phyloP scores from a whole-genome alignment of 2,888 invertebrate species.

The Drosophila incognita region DNA sequence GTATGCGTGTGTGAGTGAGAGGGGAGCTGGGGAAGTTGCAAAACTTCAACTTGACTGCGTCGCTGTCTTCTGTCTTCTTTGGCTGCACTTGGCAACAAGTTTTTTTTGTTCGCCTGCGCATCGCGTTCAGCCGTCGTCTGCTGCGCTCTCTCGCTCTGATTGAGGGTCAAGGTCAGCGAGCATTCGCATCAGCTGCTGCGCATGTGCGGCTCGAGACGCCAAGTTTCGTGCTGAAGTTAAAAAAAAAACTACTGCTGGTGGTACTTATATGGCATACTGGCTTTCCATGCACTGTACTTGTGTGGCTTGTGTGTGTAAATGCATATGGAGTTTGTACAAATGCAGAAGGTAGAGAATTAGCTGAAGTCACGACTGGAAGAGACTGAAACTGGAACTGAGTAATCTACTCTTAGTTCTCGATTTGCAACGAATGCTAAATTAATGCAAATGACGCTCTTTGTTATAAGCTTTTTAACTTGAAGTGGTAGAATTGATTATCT shows the following conservation, averaged over 20 bases:
- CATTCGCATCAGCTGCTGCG: constrained; percentile 75
- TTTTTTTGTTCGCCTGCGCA: constrained; percentile 36
- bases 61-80: constrained; percentile 20
- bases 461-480: not conserved
- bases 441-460: not conserved
- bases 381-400: constrained; percentile 31
- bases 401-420: not conserved
- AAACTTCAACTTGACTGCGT: constrained; percentile 63
- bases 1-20: constrained; percentile 8
- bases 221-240: constrained; percentile 27
- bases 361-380: constrained; percentile 32
- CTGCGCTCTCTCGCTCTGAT: constrained; percentile 51
- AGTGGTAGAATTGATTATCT: not conserved
- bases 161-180: constrained; percentile 78
- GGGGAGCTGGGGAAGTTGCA: constrained; percentile 5
- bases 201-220: constrained; percentile 60
- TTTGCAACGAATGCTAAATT: not conserved
- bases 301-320: not conserved
- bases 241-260: constrained; percentile 15
- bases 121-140: constrained; percentile 38
- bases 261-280: constrained; percentile 12
- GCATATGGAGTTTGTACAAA: not conserved
- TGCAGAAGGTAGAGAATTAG: constrained; percentile 1
- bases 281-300: constrained; percentile 21
- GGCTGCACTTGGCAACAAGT: constrained; percentile 76